Base-by-base conservation (phyloP, 2,113 vertebrate species). In the Rousettus leschenaultii region DNA sequence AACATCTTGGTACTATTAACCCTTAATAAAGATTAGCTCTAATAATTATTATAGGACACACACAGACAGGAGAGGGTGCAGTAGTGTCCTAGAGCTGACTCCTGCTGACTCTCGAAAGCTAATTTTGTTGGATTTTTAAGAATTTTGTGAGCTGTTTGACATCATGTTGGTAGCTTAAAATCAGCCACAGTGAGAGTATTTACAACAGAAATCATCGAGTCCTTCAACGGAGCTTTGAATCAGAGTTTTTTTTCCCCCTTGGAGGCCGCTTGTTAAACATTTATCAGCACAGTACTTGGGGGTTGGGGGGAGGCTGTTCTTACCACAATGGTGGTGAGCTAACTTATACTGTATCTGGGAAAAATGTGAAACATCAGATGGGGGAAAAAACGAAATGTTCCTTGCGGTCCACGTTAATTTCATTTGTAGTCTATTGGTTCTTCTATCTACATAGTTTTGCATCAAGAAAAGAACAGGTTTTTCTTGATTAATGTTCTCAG, bases 401-500 rank as follows among this genome's bases (percentile, higher is more conserved):
- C 70, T 88, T 83, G 57, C 45, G 18, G 38, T 89, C 30, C n/a
- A 53, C 18, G 45, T 91, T 91, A 43, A 55, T 93, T 94, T 83
- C 71, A 55, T 87, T 84, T 86, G 18, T 22, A 53, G 18, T 84
- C 65, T 86, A 30, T 91, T 94, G 78, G 16, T 73, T 91, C 86
- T 83, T 87, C 16, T 43, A 48, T 59, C 70, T 73, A 57, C 30
- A 65, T 30, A 87, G 74, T 86, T 90, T 95, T 14, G 22, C 22
- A 51, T 89, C 21, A 87, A 91, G 83, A 77, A 88, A 89, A 95
- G 89, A 92, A 94, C 74, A 94, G 87, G 7, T 78, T 96, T 89
- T 94, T 95, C 80, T 88, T 88, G 85, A 95, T 90, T 80, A 85
- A 85, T 77, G 51, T 78, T 95, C 79, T 90, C 86, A 40, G 70